phyloP scores from a whole-genome alignment of 2,797 vertebrate species.

The Alauda arvensis region DNA sequence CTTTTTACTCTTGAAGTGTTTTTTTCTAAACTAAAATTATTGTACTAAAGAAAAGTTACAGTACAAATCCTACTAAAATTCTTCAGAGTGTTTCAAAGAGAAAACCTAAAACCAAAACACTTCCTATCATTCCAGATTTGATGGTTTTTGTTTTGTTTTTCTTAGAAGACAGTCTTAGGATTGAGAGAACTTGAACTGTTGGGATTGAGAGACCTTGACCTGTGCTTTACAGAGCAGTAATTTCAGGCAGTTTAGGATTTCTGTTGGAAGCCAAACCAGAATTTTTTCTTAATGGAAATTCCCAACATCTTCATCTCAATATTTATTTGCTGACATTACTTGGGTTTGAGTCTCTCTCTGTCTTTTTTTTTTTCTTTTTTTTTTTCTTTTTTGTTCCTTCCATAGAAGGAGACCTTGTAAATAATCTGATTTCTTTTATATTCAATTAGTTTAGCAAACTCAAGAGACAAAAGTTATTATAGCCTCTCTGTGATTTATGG shows the following conservation, averaged over 20 bases:
- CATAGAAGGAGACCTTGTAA: background rate
- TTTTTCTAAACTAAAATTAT: background rate
- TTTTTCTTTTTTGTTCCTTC: rapidly evolving
- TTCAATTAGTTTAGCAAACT: background rate
- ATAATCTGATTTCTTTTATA: background rate
- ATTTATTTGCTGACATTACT: background rate
- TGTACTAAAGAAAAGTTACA: background rate
- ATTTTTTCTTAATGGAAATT: background rate
- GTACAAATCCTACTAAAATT: background rate
- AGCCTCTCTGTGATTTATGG: background rate
- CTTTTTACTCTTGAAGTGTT: background rate
- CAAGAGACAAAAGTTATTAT: background rate
- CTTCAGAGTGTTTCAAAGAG: background rate
- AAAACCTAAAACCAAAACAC: background rate
- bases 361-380: too few relatives aligned
- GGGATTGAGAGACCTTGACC: background rate
- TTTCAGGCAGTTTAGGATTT: background rate
- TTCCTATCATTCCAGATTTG: background rate
- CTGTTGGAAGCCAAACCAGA: background rate
- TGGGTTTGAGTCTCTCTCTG: background rate
- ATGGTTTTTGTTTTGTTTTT: background rate
- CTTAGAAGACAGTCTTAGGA: background rate
- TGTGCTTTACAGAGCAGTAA: background rate
- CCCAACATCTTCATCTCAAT: background rate
- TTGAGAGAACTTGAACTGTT: background rate